Evolutionary conservation across 92 coral and sea anemone genomes (phyloP).

Genomic region (Porites evermanni): DNA sequence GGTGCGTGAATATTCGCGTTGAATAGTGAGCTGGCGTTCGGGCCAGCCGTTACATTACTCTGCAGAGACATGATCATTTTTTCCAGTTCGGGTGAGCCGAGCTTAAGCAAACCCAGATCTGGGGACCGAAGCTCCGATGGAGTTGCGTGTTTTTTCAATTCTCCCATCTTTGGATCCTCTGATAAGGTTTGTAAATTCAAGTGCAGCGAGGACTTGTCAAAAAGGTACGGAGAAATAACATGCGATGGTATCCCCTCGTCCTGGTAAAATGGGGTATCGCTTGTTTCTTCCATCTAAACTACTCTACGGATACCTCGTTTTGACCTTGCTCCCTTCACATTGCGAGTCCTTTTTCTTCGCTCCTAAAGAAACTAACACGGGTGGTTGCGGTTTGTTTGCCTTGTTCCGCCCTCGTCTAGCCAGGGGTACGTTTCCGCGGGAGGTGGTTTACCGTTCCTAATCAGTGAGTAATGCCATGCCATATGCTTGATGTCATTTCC

Average conservation of each 20-base stretch:
- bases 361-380: constrained; percentile 43
- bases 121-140: constrained; percentile 95
- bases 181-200: constrained; percentile 88
- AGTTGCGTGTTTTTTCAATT: constrained; percentile 89
- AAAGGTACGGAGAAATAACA: constrained; percentile 90
- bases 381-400: constrained; percentile 35
- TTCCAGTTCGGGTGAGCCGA: constrained; percentile 98
- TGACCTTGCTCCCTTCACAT: constrained; percentile 43
- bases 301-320: constrained; percentile 65
- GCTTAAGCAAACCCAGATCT: constrained; percentile 96
- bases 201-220: constrained; percentile 87
- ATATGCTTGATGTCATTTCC: constrained; percentile 64
- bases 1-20: constrained; percentile 75
- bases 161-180: constrained; percentile 85
- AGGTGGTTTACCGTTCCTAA: constrained; percentile 52
- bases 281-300: constrained; percentile 93
- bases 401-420: constrained; percentile 18
- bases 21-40: constrained; percentile 81
- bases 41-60: constrained; percentile 82
- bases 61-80: constrained; percentile 99
- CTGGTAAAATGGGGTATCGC: constrained; percentile 94
- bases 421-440: constrained; percentile 49
- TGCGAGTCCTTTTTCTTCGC: constrained; percentile 15
- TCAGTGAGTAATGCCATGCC: constrained; percentile 73
- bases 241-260: constrained; percentile 94